Evolutionary conservation across 2,888 invertebrate species (phyloP), one percentile per base, ranked within the genome.

Genomic region (Pogonocherus hispidulus): DNA sequence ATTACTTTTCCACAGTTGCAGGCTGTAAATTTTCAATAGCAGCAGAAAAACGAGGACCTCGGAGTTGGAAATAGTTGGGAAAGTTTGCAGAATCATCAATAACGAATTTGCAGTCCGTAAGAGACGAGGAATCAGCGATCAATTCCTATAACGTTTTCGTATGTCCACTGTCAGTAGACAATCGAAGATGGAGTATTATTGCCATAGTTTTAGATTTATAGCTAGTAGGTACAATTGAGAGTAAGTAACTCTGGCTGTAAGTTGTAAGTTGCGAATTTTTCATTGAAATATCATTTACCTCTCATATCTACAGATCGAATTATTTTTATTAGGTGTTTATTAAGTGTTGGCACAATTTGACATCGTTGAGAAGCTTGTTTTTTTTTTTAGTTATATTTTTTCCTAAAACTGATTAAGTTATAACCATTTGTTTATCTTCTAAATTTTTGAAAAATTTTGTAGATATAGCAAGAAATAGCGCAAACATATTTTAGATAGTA

Each of bases 1-100:
- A 81, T 78, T 79, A 78, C 79, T 77, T 79, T 80, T 79, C 79
- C 75, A 74, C 78, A 78, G 80, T 78, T 77, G 76, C 77, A 75
- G 77, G 76, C 73, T 75, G 75, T 79, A 80, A 79, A 80, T 80
- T 80, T 78, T 74, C 74, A 75, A 72, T 73, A 23, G 56, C 52
- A 32, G 66, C 63, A 60, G 69, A 69, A 67, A 69, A 67, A 63
- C 67, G 59, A 65, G 51, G 57, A 62, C 55, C n/a, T n/a, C 37
- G 19, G 46, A 52, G 51, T 60, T 47, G 49, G 49, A 35, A 64
- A 70, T 69, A 69, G 63, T 72, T 71, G n/a, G 47, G 19, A 51
- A 46, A 52, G 19, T 57, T 46, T 46, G 46, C 57, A 16, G 19
- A 14, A 18, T 52, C 71, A 74, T 76, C 73, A 69, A 71, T 74